Conservation (phyloP, 2,797 vertebrate genomes). For the Periparus ater region DNA sequence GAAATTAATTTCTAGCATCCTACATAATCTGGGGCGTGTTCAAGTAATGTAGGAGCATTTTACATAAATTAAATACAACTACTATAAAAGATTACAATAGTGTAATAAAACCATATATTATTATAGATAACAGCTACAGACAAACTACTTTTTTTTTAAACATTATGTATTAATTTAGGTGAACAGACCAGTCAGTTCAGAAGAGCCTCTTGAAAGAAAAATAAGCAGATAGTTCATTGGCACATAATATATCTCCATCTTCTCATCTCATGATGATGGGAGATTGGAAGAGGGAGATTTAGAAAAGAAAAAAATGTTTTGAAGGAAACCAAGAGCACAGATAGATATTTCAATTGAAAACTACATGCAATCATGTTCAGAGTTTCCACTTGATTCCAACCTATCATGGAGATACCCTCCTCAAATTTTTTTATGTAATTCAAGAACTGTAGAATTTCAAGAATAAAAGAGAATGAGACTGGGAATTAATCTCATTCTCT, state of each 20-base stretch:
- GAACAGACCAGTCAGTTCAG: background rate
- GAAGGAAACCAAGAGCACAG: background rate
- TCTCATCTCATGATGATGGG: background rate
- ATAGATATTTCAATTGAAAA: background rate
- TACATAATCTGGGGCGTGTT: background rate
- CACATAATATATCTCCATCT: background rate
- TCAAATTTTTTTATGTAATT: background rate
- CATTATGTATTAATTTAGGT: background rate
- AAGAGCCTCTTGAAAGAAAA: slow-evolving; percentile 15
- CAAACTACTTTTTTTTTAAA: background rate
- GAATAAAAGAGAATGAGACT: background rate
- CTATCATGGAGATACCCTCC: background rate
- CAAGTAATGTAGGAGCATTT: background rate
- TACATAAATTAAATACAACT: background rate
- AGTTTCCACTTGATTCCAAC: background rate
- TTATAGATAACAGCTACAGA: background rate
- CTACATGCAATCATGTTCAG: background rate
- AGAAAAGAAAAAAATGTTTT: background rate
- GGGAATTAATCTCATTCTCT: background rate
- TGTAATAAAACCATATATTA: background rate
- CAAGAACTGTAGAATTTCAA: background rate
- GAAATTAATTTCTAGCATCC: slow-evolving; percentile 3
- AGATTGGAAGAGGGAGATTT: background rate
- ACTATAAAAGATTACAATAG: background rate
- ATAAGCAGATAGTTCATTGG: background rate